Evolutionary conservation across 2,888 invertebrate species (phyloP), one percentile per base, ranked within the genome.

Genomic region (Watsonalla binaria): DNA sequence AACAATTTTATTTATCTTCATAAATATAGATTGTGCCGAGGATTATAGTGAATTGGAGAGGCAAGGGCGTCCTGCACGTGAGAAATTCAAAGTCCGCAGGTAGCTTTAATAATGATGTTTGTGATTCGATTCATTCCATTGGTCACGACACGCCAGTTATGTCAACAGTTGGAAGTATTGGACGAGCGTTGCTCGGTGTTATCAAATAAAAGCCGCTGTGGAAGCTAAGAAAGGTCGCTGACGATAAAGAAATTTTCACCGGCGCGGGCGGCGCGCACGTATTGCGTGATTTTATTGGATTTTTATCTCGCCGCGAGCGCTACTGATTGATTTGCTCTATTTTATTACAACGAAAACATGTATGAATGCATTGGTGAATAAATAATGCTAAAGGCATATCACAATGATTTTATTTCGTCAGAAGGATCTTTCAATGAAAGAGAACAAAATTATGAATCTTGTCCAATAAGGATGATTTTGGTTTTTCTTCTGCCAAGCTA

Each of bases 241-340:
- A 72, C 78, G 79, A 78, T 82, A 84, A 82, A 78, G 74, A 78
- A n/a, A 80, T 72, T 70, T 68, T 66, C 66, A 63, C 63, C 61
- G 58, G 59, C 59, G 56, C 50, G 50, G 49, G 55, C 54, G 45
- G 52, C 54, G 57, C 59, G 57, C 59, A 52, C 63, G 57, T 54
- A 59, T 69, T 67, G 80, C 83, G 82, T 82, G 82, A 80, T 84
- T 86, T 87, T 83, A 86, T 84, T 68, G 80, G 76, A 76, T 73
- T 88, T 78, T 86, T 83, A 86, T 87, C 85, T 74, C 60, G 69
- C 59, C 50, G 56, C 63, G 54, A 63, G 54, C 61, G 62, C 67
- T 65, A 64, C 60, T 61, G 61, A 66, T 65, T 72, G 68, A 68
- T 68, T 72, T 66, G 55, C 61, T 70, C 66, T 67, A 60, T 68